phyloP scores from a whole-genome alignment of 1,140 invertebrate species.

The Zaprionus lachaisei region DNA sequence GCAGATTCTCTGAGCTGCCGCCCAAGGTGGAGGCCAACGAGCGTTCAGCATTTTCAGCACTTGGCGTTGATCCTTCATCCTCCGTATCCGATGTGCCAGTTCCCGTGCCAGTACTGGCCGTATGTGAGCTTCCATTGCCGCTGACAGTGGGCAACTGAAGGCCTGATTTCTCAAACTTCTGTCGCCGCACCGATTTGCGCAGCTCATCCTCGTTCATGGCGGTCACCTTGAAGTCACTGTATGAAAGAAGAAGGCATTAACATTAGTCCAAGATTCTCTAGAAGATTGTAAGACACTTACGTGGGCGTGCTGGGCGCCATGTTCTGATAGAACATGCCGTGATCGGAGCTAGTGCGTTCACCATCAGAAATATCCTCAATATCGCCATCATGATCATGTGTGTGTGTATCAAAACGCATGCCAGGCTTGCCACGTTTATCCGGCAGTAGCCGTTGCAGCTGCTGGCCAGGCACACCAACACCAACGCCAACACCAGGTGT shows the following conservation, averaged over 20 bases:
- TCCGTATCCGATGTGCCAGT: constrained; percentile 92
- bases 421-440: constrained; percentile 78
- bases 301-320: constrained; percentile 80
- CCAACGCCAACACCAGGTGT: background rate
- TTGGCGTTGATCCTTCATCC: constrained; percentile 91
- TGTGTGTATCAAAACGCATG: constrained; percentile 77
- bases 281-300: constrained; percentile 49
- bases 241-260: background rate
- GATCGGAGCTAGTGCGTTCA: constrained; percentile 90
- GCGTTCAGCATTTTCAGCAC: constrained; percentile 90
- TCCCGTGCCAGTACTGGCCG: constrained; percentile 87
- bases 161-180: constrained; percentile 87
- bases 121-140: constrained; percentile 83
- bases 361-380: constrained; percentile 94
- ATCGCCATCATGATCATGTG: constrained; percentile 93
- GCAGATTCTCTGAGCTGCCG: constrained; percentile 81
- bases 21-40: constrained; percentile 83
- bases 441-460: constrained; percentile 59
- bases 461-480: constrained; percentile 29
- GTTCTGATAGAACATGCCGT: constrained; percentile 85
- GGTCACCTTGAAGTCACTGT: constrained; percentile 93
- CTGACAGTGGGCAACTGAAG: constrained; percentile 83
- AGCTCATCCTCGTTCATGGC: constrained; percentile 94
- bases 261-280: background rate
- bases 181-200: constrained; percentile 90